Evolutionary conservation across 2,113 vertebrate species (phyloP).

Genomic region (Boulengerochromis microlepis): DNA sequence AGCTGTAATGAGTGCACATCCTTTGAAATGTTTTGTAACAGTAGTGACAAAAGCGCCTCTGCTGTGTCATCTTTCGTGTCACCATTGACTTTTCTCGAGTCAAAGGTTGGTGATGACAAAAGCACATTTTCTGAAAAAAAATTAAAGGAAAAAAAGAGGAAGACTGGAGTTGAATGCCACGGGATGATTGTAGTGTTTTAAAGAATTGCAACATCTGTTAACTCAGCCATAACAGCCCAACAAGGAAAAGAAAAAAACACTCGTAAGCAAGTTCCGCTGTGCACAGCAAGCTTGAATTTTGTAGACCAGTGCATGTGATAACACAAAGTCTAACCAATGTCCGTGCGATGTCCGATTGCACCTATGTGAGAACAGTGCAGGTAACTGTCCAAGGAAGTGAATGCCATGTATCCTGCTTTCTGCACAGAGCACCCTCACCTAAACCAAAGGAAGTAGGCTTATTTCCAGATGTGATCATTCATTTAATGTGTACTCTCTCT

Average conservation of each 20-base stretch:
- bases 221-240: neutral
- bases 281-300: neutral
- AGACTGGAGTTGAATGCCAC: neutral
- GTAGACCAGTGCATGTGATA: neutral
- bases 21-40: neutral
- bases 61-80: neutral
- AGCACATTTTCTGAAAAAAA: neutral
- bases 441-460: neutral
- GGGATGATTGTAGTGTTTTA: neutral
- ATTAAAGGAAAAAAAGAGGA: neutral
- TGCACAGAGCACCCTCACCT: neutral
- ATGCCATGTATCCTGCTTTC: neutral
- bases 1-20: neutral
- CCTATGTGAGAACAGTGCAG: neutral
- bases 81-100: neutral
- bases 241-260: accelerated
- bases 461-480: neutral
- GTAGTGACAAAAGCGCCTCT: neutral
- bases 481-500: neutral
- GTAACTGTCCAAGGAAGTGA: neutral
- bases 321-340: neutral
- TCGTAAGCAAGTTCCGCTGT: neutral
- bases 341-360: accelerated
- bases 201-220: neutral
- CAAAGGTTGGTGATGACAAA: neutral